Percentiles rank a stretch among this genome's conserved stretches.
Evolutionary conservation across 2,113 vertebrate species (phyloP).

Genomic region (Periophthalmodon schlosseri): DNA sequence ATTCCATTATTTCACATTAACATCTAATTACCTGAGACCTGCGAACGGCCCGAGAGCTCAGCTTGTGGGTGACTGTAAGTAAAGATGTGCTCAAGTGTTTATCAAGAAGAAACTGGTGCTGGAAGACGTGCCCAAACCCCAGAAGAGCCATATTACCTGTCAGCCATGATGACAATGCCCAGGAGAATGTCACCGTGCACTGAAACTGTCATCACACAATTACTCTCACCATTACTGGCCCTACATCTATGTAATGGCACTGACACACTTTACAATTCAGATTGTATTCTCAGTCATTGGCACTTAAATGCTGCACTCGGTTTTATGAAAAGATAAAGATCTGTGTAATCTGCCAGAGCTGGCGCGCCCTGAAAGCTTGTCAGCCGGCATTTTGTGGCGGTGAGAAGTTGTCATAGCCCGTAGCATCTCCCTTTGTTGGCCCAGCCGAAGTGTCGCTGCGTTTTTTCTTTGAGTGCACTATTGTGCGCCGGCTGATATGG

Average conservation of each 20-base stretch:
- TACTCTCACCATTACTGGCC: conserved; percentile 76
- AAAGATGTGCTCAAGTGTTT: conserved; percentile 63
- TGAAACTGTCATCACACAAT: conserved; percentile 83
- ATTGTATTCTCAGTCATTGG: conserved; percentile 75
- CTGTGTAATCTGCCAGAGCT: conserved; percentile 72
- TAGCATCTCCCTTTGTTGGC: conserved; percentile 63
- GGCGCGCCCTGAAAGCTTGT: conserved; percentile 71
- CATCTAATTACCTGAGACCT: conserved; percentile 70
- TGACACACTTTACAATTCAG: conserved; percentile 77
- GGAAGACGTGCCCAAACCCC: conserved; percentile 67
- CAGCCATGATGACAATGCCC: conserved; percentile 76
- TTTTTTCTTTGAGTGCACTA: conserved; percentile 55
- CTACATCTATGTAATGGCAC: conserved; percentile 72
- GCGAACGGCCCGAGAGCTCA: conserved; percentile 57
- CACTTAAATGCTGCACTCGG: conserved; percentile 76
- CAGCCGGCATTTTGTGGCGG: conserved; percentile 71
- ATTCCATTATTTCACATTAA: conserved; percentile 73
- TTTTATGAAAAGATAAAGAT: conserved; percentile 80
- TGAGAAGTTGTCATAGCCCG: conserved; percentile 70
- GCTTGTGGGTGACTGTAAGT: conserved; percentile 69
- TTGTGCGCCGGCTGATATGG: conserved; percentile 62
- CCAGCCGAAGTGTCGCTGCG: conserved; percentile 48
- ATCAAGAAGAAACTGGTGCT: conserved; percentile 61
- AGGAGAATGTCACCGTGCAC: conserved; percentile 70
- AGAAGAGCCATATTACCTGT: conserved; percentile 72